Evolutionary conservation across 2,113 vertebrate species (phyloP), one percentile per base, ranked within the genome.

Genomic region (Burhinus oedicnemus): DNA sequence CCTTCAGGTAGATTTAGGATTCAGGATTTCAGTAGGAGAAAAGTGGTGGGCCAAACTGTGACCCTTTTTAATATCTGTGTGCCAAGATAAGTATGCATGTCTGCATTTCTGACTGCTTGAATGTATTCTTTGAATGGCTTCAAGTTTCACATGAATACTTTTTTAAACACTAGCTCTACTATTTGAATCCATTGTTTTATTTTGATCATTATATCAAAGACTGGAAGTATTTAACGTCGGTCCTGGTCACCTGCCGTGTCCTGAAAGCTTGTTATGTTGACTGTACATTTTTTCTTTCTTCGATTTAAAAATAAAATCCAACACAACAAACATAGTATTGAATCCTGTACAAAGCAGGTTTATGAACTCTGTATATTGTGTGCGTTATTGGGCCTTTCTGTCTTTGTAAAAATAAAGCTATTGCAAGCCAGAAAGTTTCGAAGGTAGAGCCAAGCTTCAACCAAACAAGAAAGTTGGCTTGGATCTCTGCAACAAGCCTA

Each of bases 321-420:
- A 58, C 23, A 47, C 69, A 92, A 96, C 60, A 89, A 92, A 54
- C 47, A n/a, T 64, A 80, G 57, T 71, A 87, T 51, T 96, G 91
- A 96, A 52, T 89, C n/a, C 27, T 57, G 8, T 75, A 95, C 75
- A 96, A 97, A 96, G 79, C 57, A 90, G 69, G 61, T 89, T 89
- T 94, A 83, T 97, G 83, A 94, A 60, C 72, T 86, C 68, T 97
- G 36, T 77, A 32, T 87, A 34, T 85, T 0, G 1, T 93, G 80
- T 89, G 42, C 47, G 94, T 96, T 95, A 93, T 29, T 94, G 74
- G 55, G 55, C 71, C 83, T 91, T 96, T 97, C 79, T 97, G 57
- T 95, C 94, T 97, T 94, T 83, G 65, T 96, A 90, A 97, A 97
- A 97, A 97, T 91, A 95, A 97, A 96, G 90, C 61, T 88, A 52